A percentile compares a stretch with the other conserved stretches of the same genome.
Conservation (phyloP, 2,888 invertebrate genomes). For the Steinernema carpocapsae region DNA sequence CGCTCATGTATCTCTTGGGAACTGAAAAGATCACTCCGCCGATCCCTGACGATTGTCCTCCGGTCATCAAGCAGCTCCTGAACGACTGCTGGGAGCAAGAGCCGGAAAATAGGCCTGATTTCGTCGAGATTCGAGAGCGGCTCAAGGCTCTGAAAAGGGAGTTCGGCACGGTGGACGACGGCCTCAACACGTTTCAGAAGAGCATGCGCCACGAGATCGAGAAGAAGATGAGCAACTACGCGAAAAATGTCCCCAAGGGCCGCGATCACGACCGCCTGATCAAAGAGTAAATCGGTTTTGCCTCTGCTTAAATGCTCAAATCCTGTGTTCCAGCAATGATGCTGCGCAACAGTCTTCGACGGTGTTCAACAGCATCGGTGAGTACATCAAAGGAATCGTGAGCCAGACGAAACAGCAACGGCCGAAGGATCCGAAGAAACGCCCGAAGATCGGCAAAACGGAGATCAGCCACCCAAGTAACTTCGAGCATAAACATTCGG, state of each 20-base stretch:
- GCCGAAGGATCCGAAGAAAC: not conserved
- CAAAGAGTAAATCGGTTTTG: not conserved
- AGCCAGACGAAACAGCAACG: not conserved
- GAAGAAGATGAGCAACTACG: slow-evolving; percentile 19
- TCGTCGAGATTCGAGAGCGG: not conserved
- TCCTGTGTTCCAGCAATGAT: not conserved
- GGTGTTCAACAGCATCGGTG: not conserved
- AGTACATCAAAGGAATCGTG: slow-evolving; percentile 14
- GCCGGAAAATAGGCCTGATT: slow-evolving; percentile 5
- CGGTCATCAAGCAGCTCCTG: slow-evolving; percentile 19
- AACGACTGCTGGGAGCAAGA: slow-evolving; percentile 10
- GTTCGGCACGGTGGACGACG: slow-evolving; percentile 27
- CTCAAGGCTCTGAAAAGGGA: not conserved
- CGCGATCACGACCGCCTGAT: not conserved
- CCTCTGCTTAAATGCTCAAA: too few relatives aligned
- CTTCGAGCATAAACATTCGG: not conserved
- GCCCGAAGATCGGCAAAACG: not conserved
- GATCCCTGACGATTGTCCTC: not conserved
- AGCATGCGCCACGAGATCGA: slow-evolving; percentile 23
- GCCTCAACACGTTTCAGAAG: not conserved
- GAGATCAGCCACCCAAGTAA: not conserved
- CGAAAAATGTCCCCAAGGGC: not conserved
- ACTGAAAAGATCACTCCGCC: not conserved
- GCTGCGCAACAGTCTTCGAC: too few relatives aligned
- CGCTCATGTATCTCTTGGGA: not conserved